phyloP scores from a whole-genome alignment of 2,888 invertebrate genomes.

The Drosophila ochracea region DNA sequence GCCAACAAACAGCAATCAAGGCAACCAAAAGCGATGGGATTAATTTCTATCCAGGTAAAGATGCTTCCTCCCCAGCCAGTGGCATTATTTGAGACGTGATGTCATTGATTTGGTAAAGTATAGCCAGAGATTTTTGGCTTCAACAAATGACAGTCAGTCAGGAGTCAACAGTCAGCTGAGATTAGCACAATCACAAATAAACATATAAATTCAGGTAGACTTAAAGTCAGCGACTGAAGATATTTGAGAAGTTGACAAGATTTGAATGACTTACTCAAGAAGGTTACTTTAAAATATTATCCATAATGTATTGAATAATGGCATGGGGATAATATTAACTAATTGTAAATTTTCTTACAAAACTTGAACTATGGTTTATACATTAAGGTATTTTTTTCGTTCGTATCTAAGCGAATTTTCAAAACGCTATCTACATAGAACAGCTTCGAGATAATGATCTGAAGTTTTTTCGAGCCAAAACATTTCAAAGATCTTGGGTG shows the following conservation, averaged over 20 bases:
- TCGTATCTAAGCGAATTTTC: not conserved
- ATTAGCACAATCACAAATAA: not conserved
- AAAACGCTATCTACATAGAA: not conserved
- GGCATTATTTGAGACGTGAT: conserved; percentile 44
- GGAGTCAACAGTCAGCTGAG: not conserved
- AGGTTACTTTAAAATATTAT: not conserved
- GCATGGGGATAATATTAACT: not conserved
- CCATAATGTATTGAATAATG: not conserved
- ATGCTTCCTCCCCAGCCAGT: conserved; percentile 18
- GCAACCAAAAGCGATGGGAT: conserved; percentile 48
- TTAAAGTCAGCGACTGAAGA: not conserved
- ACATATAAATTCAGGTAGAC: not conserved
- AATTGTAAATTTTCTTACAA: not conserved
- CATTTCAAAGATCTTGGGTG: conserved; percentile 1
- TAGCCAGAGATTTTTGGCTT: not conserved
- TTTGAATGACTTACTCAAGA: not conserved
- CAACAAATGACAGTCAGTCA: not conserved
- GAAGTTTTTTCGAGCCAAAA: not conserved
- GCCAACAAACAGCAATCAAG: conserved; percentile 43
- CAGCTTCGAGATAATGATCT: not conserved
- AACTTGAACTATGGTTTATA: not conserved
- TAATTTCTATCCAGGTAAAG: conserved; percentile 54
- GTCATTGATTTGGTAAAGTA: conserved; percentile 20
- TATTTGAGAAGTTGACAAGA: not conserved
- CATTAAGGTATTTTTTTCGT: not conserved